These are phyloP conservation scores for Denticeps clupeoides DNA, from an alignment of 2,797 vertebrate species.

Conservation along the genomic window DNA sequence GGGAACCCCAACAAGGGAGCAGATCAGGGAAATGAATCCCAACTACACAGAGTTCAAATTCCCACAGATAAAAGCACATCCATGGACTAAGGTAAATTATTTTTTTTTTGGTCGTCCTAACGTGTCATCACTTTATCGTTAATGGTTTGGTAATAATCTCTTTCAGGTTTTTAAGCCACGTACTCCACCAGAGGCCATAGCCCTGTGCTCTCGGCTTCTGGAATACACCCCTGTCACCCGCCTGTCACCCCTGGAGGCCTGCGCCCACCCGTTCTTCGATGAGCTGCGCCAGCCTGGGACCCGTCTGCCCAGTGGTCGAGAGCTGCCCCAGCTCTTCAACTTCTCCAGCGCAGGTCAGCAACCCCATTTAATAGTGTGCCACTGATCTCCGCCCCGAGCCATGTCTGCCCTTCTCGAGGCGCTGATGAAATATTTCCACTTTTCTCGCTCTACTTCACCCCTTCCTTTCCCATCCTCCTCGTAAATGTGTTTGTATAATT, in stretches of 20 bases:
- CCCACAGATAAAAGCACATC: conserved; percentile 64
- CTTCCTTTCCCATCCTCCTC: background rate
- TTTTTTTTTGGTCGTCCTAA: background rate
- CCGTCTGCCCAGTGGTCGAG: conserved; percentile 73
- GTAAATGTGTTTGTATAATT: too few species aligned
- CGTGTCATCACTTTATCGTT: background rate
- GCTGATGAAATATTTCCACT: too few species aligned
- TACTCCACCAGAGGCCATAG: conserved; percentile 74
- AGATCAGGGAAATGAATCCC: conserved; percentile 87
- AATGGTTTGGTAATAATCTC: background rate
- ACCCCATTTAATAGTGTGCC: background rate
- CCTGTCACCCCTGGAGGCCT: conserved; percentile 75
- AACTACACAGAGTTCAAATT: conserved; percentile 89
- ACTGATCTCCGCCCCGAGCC: too few species aligned
- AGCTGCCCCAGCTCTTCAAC: conserved; percentile 76
- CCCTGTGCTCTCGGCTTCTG: conserved; percentile 73
- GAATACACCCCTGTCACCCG: conserved; percentile 79
- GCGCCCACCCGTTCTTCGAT: conserved; percentile 76
- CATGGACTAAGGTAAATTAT: conserved; percentile 36
- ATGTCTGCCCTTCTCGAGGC: too few species aligned
- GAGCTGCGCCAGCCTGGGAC: conserved; percentile 71
- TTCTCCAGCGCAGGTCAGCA: conserved; percentile 69
- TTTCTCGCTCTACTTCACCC: background rate
- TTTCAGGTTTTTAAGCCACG: conserved; percentile 76
- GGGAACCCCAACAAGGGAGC: conserved; percentile 75